phyloP scores from a whole-genome alignment of 2,888 invertebrate species.

The Drosophila recens region DNA sequence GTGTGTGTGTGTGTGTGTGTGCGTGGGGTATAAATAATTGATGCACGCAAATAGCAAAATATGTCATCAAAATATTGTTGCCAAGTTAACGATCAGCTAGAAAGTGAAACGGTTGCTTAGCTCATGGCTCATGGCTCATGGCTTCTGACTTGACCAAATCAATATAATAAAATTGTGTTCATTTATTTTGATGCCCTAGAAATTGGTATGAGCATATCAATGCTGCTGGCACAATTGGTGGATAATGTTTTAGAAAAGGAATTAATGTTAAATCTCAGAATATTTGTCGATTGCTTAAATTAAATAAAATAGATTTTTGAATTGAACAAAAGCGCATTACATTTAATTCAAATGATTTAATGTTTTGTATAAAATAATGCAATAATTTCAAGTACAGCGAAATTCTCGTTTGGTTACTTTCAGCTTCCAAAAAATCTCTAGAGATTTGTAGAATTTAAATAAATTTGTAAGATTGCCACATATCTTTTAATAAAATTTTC shows the following conservation, averaged over 20 bases:
- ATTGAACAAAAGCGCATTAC: not conserved
- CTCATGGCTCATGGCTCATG: conserved; percentile 3
- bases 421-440: no score
- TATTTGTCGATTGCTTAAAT: not conserved
- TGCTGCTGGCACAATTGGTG: not conserved
- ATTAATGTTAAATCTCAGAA: no score
- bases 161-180: conserved; percentile 35
- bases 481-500: not conserved
- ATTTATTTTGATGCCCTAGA: conserved; percentile 9
- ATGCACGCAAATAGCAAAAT: conserved; percentile 76
- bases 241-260: no score
- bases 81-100: conserved; percentile 17
- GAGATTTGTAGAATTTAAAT: no score
- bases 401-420: no score
- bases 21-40: conserved; percentile 61
- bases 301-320: not conserved
- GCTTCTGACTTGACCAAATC: conserved; percentile 25
- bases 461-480: no score
- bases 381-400: no score
- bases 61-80: conserved; percentile 60
- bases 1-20: conserved; percentile 1
- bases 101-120: conserved; percentile 26
- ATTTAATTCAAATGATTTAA: not conserved
- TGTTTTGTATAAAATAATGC: not conserved
- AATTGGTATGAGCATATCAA: not conserved